A percentile compares a stretch with the other conserved stretches of the same genome.
Evolutionary conservation across 2,113 vertebrate genomes (phyloP).

Genomic region (Aptenodytes patagonicus): DNA sequence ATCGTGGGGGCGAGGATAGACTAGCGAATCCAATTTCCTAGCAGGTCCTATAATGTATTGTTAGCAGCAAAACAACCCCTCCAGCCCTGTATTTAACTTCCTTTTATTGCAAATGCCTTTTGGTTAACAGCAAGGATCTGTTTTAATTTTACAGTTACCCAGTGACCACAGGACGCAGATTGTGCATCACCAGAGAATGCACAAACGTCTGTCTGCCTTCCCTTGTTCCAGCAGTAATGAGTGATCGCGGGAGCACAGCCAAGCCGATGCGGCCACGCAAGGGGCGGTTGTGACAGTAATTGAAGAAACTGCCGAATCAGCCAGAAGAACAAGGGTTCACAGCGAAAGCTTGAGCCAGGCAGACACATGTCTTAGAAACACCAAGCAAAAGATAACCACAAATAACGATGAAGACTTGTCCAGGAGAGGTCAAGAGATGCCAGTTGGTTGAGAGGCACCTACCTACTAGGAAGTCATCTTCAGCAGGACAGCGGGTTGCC

Average conservation of each 20-base stretch:
- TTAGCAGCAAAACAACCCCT: background rate
- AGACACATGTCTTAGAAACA: background rate
- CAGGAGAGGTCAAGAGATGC: background rate
- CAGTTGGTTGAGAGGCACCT: background rate
- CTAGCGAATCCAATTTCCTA: background rate
- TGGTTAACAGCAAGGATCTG: constrained; percentile 45
- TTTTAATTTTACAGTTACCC: constrained; percentile 36
- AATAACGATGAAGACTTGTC: background rate
- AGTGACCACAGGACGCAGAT: constrained; percentile 22
- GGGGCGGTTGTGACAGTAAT: background rate
- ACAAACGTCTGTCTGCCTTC: background rate
- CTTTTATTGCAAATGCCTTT: constrained; percentile 19
- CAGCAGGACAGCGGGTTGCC: background rate
- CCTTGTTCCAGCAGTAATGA: background rate
- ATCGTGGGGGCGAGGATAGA: accelerated
- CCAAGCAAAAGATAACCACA: background rate
- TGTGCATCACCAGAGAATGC: constrained; percentile 36
- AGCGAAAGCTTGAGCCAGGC: background rate
- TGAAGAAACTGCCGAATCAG: constrained; percentile 19
- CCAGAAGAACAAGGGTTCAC: background rate
- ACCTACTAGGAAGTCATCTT: background rate
- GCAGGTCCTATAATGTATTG: background rate
- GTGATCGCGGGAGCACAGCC: background rate
- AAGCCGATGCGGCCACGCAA: background rate
- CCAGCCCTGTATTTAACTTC: background rate